A percentile compares a stretch with the other conserved stretches of the same genome.
These are phyloP conservation scores for Drosophila orosa DNA, from an alignment of 1,140 invertebrate genomes.

Conservation along the genomic window DNA sequence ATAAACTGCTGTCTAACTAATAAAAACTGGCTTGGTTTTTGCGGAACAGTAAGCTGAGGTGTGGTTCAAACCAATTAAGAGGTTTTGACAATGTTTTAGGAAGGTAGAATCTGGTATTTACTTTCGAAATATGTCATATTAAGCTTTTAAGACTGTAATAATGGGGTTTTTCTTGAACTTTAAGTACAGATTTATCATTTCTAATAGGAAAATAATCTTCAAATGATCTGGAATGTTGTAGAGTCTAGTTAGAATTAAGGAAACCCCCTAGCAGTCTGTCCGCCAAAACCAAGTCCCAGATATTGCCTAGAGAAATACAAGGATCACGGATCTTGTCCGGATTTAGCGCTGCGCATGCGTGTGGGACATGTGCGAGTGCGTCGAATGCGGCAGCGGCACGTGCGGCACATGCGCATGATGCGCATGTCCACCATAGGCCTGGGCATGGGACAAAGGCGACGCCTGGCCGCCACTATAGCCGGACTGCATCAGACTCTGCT, in stretches of 20 bases:
- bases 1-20: conserved; percentile 56
- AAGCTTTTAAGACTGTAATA: background rate
- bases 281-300: conserved; percentile 24
- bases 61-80: background rate
- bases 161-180: background rate
- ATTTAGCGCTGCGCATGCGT: conserved; percentile 81
- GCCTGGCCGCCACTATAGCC: conserved; percentile 85
- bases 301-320: conserved; percentile 22
- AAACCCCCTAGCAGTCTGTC: background rate
- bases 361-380: conserved; percentile 83
- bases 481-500: conserved; percentile 84
- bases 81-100: background rate
- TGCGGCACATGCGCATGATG: conserved; percentile 82
- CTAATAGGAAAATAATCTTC: background rate
- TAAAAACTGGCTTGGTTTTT: conserved; percentile 31
- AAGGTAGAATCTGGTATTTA: background rate
- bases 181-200: background rate
- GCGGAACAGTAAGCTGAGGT: conserved; percentile 8
- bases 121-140: background rate
- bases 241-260: background rate
- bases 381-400: conserved; percentile 79
- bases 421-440: conserved; percentile 78
- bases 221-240: background rate
- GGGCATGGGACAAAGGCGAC: conserved; percentile 82
- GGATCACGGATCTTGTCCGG: conserved; percentile 15